Percentiles rank a stretch among this genome's conserved stretches.
Evolutionary conservation across 2,888 invertebrate genomes (phyloP).

Genomic region (Atethmia centrago): DNA sequence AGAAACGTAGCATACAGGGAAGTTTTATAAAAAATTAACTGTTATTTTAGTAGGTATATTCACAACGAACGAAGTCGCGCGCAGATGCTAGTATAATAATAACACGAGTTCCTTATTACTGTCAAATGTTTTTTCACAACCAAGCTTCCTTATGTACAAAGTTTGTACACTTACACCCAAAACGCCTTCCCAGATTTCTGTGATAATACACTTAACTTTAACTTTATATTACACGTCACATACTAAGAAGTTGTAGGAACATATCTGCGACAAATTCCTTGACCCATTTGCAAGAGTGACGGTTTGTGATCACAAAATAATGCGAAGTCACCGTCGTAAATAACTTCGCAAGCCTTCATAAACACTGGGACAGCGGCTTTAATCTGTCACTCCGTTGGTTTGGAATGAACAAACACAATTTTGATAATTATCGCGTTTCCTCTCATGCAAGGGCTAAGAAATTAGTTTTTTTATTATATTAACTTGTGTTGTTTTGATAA

Average conservation of each 20-base stretch:
- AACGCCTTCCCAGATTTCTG: conserved; percentile 12
- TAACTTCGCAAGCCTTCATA: conserved; percentile 68
- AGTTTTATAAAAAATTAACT: no score
- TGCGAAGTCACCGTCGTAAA: conserved; percentile 66
- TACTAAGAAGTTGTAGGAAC: conserved; percentile 50
- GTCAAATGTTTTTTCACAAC: background rate
- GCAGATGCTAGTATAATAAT: no score
- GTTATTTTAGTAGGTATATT: no score
- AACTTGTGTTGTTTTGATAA: conserved; percentile 32
- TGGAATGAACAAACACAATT: conserved; percentile 61
- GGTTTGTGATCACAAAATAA: conserved; percentile 61
- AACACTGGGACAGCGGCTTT: conserved; percentile 61
- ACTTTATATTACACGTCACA: conserved; percentile 44
- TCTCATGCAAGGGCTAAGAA: conserved; percentile 38
- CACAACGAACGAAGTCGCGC: no score
- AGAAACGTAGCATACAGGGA: no score
- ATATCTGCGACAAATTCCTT: conserved; percentile 63
- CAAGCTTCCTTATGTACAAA: background rate
- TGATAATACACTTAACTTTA: conserved; percentile 21
- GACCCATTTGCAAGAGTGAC: conserved; percentile 61
- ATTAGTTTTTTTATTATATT: conserved; percentile 50
- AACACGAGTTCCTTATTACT: background rate
- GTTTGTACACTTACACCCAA: conserved; percentile 6
- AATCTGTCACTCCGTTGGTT: conserved; percentile 63
- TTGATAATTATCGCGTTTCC: conserved; percentile 57